These are phyloP conservation scores for Prorops nasuta DNA, from an alignment of 1,140 invertebrate genomes.

Conservation along the genomic window DNA sequence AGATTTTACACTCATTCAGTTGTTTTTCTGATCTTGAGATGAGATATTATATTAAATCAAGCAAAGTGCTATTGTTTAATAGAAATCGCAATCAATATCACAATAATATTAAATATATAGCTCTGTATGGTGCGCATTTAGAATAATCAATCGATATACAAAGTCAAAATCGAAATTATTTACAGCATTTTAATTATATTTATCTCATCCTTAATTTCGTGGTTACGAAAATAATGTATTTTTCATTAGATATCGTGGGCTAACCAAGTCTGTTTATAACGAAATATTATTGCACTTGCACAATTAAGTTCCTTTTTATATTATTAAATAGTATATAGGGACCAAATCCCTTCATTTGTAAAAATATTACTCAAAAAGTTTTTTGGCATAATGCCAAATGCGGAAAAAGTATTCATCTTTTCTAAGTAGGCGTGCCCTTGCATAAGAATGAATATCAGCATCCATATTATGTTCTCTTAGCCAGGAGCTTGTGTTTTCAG, in stretches of 20 bases:
- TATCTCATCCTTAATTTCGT: not conserved
- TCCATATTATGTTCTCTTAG: conserved; percentile 88
- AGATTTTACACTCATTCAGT: conserved; percentile 34
- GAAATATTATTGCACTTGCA: conserved; percentile 10
- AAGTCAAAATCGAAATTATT: not conserved
- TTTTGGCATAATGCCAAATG: conserved; percentile 83
- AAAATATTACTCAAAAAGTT: conserved; percentile 72
- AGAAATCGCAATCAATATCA: conserved; percentile 15
- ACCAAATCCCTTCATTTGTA: conserved; percentile 16
- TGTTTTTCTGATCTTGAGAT: no score
- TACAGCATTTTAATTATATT: not conserved
- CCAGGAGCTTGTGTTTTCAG: conserved; percentile 92
- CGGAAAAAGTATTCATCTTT: conserved; percentile 93
- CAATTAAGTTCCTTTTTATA: not conserved
- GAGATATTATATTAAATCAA: conserved; percentile 8
- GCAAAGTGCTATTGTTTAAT: conserved; percentile 14
- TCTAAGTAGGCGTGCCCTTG: conserved; percentile 74
- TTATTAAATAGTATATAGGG: not conserved
- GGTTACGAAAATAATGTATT: not conserved
- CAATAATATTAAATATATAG: conserved; percentile 7
- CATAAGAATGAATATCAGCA: conserved; percentile 86
- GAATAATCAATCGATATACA: not conserved
- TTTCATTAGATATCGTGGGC: conserved; percentile 8
- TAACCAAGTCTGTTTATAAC: conserved; percentile 1
- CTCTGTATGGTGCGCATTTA: conserved; percentile 1